Evolutionary conservation across 2,888 invertebrate species (phyloP), one percentile per base, ranked within the genome.

Genomic region (Pterostichus madidus): DNA sequence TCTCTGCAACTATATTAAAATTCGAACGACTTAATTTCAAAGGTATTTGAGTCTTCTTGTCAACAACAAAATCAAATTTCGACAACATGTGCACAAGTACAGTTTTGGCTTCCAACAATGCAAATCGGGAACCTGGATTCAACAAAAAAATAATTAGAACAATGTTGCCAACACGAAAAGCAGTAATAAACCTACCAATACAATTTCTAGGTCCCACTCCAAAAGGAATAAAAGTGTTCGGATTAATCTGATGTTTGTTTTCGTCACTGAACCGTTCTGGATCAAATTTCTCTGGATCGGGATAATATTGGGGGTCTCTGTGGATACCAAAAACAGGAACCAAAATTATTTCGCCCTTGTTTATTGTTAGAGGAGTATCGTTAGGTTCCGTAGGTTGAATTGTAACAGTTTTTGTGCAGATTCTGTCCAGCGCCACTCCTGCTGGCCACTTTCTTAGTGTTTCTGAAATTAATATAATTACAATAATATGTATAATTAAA

Each of bases 191-290:
- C 85, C 85, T 85, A 88, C 89, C 90, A 76, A 90, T 88, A 80
- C 90, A 90, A 83, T 86, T 87, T 83, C 89, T 85, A 2, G 89
- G 89, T 0, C 90, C 90, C 13, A 85, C 75, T 39, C 93, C 93
- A 86, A 93, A 93, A 0, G 92, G 91, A 59, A 92, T 84, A 85
- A 90, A 93, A 82, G 91, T 87, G 86, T 91, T 91, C 0, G 91
- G 89, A 0, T 90, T 89, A 71, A 92, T 89, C 5, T 91, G 89
- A 15, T 89, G 88, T 86, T 91, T 92, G 84, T 91, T 91, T 15
- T 92, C 92, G 0, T 90, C 89, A 85, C 90, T 89, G 86, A 93
- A 93, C 80, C 93, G 88, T 84, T 92, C 92, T 0, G 92, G 92
- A 53, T 89, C 89, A 85, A 92, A 92, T 75, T 89, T 88, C 0